Conservation (phyloP, 2,113 vertebrate species). For the Junco hyemalis region DNA sequence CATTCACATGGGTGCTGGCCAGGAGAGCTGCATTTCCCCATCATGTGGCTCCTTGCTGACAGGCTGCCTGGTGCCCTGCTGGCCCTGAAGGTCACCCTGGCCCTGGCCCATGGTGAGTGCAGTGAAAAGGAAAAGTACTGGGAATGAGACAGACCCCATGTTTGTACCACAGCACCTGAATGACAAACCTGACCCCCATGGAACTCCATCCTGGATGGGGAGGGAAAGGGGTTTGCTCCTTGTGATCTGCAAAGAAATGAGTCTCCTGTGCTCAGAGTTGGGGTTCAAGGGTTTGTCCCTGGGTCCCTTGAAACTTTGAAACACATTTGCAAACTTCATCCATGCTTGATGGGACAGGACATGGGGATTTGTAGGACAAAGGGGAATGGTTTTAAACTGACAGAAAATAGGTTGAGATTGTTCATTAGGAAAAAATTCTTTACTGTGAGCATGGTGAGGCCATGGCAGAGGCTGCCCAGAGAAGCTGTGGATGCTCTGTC, state of each 20-base stretch:
- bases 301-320: background rate
- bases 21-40: conserved; percentile 1
- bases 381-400: background rate
- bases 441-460: background rate
- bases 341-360: background rate
- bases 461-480: background rate
- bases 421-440: background rate
- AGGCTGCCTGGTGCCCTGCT: background rate
- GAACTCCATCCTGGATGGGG: background rate
- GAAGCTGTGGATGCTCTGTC: background rate
- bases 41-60: conserved; percentile 5
- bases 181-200: background rate
- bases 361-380: background rate
- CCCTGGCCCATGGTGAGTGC: background rate
- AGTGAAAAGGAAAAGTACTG: conserved; percentile 32
- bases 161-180: background rate
- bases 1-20: background rate
- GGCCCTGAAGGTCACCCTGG: background rate
- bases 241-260: background rate
- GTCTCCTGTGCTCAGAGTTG: background rate
- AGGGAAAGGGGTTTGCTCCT: background rate
- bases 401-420: background rate
- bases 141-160: background rate
- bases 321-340: background rate
- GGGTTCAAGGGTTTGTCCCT: background rate